phyloP scores from a whole-genome alignment of 2,888 invertebrate genomes.

The Pseudeuparius sepicola region DNA sequence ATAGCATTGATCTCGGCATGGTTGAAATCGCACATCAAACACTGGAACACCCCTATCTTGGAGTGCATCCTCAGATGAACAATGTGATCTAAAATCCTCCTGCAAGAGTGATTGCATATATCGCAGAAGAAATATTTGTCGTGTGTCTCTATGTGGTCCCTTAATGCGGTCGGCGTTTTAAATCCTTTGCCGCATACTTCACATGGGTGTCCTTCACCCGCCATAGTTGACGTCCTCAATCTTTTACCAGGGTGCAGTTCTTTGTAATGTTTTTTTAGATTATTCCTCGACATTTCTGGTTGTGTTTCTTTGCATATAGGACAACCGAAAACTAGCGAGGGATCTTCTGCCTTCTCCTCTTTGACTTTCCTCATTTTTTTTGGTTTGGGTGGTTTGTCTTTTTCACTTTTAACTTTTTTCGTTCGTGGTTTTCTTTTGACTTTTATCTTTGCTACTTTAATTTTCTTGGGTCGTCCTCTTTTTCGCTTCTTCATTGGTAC shows the following conservation, averaged over 20 bases:
- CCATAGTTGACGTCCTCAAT: slow-evolving; percentile 26
- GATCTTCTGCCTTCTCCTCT: slow-evolving; percentile 6
- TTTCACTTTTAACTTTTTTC: slow-evolving; percentile 9
- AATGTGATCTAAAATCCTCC: slow-evolving; percentile 35
- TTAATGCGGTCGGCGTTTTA: slow-evolving; percentile 30
- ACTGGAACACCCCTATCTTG: slow-evolving; percentile 32
- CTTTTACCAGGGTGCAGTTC: slow-evolving; percentile 29
- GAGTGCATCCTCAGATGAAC: slow-evolving; percentile 35
- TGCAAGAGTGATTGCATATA: slow-evolving; percentile 34
- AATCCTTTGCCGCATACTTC: slow-evolving; percentile 36
- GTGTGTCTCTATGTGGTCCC: slow-evolving; percentile 37
- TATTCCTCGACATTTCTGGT: slow-evolving; percentile 26
- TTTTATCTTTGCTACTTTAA: neutral
- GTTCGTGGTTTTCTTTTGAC: slow-evolving; percentile 4
- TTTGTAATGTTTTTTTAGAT: slow-evolving; percentile 30
- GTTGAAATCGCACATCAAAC: slow-evolving; percentile 35
- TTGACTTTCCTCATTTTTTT: slow-evolving; percentile 8
- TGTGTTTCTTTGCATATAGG: slow-evolving; percentile 31
- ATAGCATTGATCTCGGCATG: slow-evolving; percentile 33
- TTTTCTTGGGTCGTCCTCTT: slow-evolving; percentile 19
- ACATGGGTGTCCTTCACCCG: slow-evolving; percentile 32
- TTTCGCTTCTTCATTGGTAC: slow-evolving; percentile 17
- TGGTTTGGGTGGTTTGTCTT: no score
- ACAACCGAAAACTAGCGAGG: no score
- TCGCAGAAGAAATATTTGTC: slow-evolving; percentile 36